Evolutionary conservation across 2,113 vertebrate species (phyloP), one percentile per base, ranked within the genome.

Genomic region (Vulpes vulpes): DNA sequence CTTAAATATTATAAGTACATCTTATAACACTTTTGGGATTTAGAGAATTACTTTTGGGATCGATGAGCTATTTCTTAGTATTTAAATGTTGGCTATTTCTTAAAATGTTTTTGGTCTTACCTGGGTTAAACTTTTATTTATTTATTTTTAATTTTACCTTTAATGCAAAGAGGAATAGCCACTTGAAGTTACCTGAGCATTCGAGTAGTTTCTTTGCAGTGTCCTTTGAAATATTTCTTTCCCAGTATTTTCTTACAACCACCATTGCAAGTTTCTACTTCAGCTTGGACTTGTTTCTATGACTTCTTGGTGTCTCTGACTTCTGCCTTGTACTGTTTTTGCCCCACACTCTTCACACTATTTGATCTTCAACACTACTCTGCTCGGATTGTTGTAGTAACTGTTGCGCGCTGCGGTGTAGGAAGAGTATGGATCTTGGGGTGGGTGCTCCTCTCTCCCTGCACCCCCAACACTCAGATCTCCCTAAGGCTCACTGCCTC

Each of bases 1-100:
- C 59, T 96, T 93, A 95, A 84, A 5, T 86, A 79, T 96, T 95
- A 60, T 88, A 71, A 94, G 25, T 74, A 35, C 8, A 83, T 96
- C 43, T 89, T 59, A 62, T 65, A 94, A 71, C 20, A 71, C 10
- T 83, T 89, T 62, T 65, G 5, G 8, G 74, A 83, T 94, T 92
- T 83, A 88, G 23, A 95, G n/a, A 93, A 79, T 74, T 92, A 65
- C 96, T 27, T 17, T 94, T 96, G 3, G 2, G 82, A 83, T 78
- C 71, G 78, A 1, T 90, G 43, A 95, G 8, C 5, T 97, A 6
- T 59, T 86, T 85, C n/a, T 69, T 93, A 71, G 3, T 91, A 85
- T 94, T 95, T 93, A 91, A 96, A 89, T 90, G 80, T 25, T 8
- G 89, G 6, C 3, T 86, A 27, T 73, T 92, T 89, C 17, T 86